Conservation (phyloP, 92 coral and sea anemone species). For the Palythoa heliodiscus region DNA sequence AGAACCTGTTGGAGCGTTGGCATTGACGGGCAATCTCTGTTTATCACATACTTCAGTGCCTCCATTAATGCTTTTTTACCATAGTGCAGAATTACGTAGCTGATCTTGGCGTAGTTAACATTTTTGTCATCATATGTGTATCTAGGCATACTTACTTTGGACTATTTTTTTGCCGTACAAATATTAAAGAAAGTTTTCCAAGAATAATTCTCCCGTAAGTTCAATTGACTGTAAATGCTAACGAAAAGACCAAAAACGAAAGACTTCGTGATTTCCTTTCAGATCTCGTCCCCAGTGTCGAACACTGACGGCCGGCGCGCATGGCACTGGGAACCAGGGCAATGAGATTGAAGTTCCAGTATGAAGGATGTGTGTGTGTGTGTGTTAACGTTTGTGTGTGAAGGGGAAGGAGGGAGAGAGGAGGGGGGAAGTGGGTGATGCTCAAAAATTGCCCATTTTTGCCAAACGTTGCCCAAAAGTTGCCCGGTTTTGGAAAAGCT, state of each 20-base stretch:
- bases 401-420: too few relatives aligned
- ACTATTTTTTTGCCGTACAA: neutral
- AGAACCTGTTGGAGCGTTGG: slow-evolving; percentile 7
- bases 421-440: too few relatives aligned
- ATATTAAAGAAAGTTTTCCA: neutral
- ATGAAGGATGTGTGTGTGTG: too few relatives aligned
- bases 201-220: neutral
- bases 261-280: neutral
- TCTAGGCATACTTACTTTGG: neutral
- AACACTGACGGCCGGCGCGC: neutral
- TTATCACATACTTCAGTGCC: slow-evolving; percentile 21
- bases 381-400: too few relatives aligned
- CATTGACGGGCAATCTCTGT: slow-evolving; percentile 21
- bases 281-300: neutral
- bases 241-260: neutral
- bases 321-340: too few relatives aligned
- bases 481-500: too few relatives aligned
- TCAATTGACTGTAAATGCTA: neutral
- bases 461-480: too few relatives aligned
- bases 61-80: slow-evolving; percentile 20
- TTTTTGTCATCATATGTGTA: neutral
- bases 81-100: slow-evolving; percentile 21
- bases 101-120: slow-evolving; percentile 9
- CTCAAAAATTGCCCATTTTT: too few relatives aligned
- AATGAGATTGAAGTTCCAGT: too few relatives aligned